Conservation (phyloP, 2,113 vertebrate species). For the Turdus rufiventris region DNA sequence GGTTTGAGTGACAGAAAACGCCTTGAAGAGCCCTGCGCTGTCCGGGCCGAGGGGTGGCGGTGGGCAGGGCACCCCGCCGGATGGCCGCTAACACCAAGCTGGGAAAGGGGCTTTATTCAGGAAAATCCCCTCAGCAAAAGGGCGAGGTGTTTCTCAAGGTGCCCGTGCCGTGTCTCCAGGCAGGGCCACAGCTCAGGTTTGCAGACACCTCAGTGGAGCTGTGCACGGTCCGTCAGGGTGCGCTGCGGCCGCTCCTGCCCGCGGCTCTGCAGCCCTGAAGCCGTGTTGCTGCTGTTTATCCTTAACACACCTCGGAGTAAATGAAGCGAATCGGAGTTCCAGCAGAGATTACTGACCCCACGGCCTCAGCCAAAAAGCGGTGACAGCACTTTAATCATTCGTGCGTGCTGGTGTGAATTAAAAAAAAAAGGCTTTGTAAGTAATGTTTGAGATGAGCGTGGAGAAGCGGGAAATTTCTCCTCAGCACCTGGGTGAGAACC, state of each 20-base stretch:
- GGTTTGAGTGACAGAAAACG: neutral
- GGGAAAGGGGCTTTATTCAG: neutral
- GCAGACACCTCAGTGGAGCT: accelerated
- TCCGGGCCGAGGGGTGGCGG: neutral
- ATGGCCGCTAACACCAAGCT: neutral
- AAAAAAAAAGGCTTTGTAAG: neutral
- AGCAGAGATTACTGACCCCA: neutral
- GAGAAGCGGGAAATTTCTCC: neutral
- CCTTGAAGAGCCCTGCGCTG: accelerated
- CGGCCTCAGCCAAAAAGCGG: neutral
- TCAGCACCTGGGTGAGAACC: neutral
- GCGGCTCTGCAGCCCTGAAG: accelerated
- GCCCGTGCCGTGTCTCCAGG: accelerated
- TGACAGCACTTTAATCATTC: neutral
- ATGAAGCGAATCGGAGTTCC: neutral
- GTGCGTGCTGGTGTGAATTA: neutral
- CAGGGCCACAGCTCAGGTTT: neutral
- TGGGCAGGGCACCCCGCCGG: neutral
- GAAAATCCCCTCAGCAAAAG: neutral
- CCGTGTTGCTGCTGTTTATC: neutral
- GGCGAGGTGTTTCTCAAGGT: accelerated
- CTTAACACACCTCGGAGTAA: neutral
- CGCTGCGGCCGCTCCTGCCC: accelerated
- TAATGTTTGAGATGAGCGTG: neutral
- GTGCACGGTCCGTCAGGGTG: too few species aligned